Conservation (phyloP, 2,888 invertebrate species). For the Lutraria lutraria region DNA sequence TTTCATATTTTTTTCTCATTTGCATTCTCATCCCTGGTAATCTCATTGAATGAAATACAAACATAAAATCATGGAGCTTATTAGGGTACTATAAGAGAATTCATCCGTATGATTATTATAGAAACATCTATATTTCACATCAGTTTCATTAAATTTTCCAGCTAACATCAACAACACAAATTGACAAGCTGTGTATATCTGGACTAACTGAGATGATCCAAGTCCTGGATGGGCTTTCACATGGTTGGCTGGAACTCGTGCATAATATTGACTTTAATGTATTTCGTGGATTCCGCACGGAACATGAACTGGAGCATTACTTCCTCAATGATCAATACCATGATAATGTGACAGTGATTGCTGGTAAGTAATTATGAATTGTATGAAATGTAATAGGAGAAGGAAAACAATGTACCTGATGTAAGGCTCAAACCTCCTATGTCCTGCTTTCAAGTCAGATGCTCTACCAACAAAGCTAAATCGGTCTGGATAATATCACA, state of each 20-base stretch:
- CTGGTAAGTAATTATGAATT: slow-evolving; percentile 66
- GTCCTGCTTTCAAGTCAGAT: too few relatives aligned
- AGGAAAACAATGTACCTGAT: too few relatives aligned
- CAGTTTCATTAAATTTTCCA: neutral
- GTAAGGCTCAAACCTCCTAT: too few relatives aligned
- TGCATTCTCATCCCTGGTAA: too few relatives aligned
- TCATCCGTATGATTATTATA: neutral
- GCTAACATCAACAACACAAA: neutral
- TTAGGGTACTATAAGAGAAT: too few relatives aligned
- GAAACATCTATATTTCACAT: neutral
- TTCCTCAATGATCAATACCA: slow-evolving; percentile 86
- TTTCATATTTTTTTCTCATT: too few relatives aligned
- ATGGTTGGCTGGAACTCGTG: slow-evolving; percentile 86
- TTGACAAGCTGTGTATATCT: neutral
- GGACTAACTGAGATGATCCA: slow-evolving; percentile 77
- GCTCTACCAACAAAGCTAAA: too few relatives aligned
- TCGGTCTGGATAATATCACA: too few relatives aligned
- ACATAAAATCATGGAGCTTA: too few relatives aligned
- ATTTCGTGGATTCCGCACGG: slow-evolving; percentile 86
- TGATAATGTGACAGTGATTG: slow-evolving; percentile 87
- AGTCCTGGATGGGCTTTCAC: slow-evolving; percentile 86
- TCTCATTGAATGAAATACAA: too few relatives aligned
- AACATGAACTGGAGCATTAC: slow-evolving; percentile 86
- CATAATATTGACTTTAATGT: slow-evolving; percentile 86
- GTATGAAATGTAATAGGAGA: too few relatives aligned